Evolutionary conservation across 2,113 vertebrate species (phyloP).

Genomic region (Pygoscelis antarcticus): DNA sequence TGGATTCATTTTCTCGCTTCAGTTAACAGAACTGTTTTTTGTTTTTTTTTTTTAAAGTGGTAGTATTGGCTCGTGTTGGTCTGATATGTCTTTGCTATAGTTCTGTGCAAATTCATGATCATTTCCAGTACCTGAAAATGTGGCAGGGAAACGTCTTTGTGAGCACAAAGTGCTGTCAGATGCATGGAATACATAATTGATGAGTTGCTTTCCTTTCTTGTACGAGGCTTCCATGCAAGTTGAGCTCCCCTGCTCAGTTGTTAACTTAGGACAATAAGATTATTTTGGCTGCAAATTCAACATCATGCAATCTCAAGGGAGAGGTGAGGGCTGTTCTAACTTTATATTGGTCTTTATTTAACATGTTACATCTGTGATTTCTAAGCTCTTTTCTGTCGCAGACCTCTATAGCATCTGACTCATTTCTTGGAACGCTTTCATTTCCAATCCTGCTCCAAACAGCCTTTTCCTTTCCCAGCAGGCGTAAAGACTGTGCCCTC

Average conservation of each 20-base stretch:
- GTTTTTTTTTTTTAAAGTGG: not conserved
- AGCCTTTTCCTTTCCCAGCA: constrained; percentile 21
- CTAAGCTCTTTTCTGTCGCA: constrained; percentile 12
- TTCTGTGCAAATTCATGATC: not conserved
- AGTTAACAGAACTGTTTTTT: not conserved
- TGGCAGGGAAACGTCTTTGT: not conserved
- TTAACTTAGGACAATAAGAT: not conserved
- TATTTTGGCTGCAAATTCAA: not conserved
- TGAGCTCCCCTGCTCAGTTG: not conserved
- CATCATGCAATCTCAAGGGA: not conserved
- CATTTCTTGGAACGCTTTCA: constrained; percentile 22
- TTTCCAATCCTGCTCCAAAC: not conserved
- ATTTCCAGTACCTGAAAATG: not conserved
- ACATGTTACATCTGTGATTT: constrained; percentile 14
- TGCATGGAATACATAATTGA: not conserved
- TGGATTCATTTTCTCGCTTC: not conserved
- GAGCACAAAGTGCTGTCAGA: not conserved
- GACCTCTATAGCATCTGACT: constrained; percentile 51
- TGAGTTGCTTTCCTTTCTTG: not conserved
- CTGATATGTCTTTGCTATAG: not conserved
- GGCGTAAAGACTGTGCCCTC: constrained; percentile 3
- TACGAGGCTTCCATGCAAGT: not conserved
- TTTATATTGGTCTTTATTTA: constrained; percentile 3
- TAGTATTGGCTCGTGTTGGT: fast-evolving
- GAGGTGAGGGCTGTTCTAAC: not conserved